These are phyloP conservation scores for Xenops minutus DNA, from an alignment of 2,797 vertebrate species.

Conservation along the genomic window DNA sequence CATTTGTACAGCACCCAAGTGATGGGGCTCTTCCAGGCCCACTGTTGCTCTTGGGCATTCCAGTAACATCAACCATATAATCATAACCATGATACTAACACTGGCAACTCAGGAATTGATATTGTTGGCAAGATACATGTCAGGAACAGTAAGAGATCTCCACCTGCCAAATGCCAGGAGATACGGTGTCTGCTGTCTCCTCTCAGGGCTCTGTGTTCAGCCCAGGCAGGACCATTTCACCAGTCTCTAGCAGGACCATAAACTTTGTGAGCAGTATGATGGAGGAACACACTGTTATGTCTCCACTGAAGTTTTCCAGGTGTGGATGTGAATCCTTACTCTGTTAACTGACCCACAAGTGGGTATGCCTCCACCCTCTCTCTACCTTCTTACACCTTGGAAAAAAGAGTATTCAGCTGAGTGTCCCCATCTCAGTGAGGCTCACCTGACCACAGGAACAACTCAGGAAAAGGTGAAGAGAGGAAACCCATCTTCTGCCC, in stretches of 20 bases:
- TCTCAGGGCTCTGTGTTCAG: not conserved
- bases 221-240: not conserved
- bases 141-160: not conserved
- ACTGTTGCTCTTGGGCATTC: not conserved
- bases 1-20: not conserved
- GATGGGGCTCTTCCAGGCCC: not conserved
- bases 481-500: not conserved
- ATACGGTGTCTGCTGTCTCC: not conserved
- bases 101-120: not conserved
- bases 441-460: not conserved
- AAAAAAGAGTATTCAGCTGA: not conserved
- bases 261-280: not conserved
- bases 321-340: not conserved
- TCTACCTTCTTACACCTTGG: not conserved
- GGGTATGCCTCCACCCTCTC: not conserved
- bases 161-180: not conserved
- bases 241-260: not conserved
- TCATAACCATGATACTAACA: not conserved
- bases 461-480: not conserved
- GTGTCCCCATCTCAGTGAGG: not conserved
- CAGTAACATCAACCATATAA: not conserved
- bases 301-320: not conserved
- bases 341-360: not conserved
- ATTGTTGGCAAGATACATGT: not conserved
- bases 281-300: not conserved